Conservation (phyloP, 2,888 invertebrate species). For the Meteorus colon region DNA sequence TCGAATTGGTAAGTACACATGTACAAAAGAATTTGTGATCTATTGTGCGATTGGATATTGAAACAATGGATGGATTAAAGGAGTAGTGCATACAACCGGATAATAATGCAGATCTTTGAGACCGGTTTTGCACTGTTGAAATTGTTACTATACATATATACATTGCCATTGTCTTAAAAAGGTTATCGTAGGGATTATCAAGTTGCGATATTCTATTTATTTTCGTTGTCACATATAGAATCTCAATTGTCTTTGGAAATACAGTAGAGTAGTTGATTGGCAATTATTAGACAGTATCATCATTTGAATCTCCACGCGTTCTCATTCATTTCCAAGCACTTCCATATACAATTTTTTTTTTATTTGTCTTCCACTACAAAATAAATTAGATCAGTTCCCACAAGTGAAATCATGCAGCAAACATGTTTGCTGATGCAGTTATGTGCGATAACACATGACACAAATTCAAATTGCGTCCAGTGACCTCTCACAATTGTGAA, state of each 20-base stretch:
- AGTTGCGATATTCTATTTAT: constrained; percentile 9
- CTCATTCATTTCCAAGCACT: neutral
- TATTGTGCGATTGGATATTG: constrained; percentile 16
- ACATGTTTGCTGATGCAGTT: neutral
- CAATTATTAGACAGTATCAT: constrained; percentile 1
- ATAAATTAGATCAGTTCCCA: neutral
- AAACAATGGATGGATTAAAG: constrained; percentile 33
- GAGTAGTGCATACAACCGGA: constrained; percentile 29
- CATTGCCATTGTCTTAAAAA: constrained; percentile 26
- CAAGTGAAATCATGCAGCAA: neutral
- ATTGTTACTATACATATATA: neutral
- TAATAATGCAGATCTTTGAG: constrained; percentile 40
- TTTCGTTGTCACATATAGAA: neutral
- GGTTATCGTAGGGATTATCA: constrained; percentile 31
- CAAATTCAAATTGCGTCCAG: constrained; percentile 11
- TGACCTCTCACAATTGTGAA: neutral
- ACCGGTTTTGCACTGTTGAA: constrained; percentile 36
- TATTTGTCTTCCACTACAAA: neutral
- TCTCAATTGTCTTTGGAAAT: neutral
- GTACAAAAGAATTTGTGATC: constrained; percentile 22
- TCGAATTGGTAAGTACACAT: constrained; percentile 53
- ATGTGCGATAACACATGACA: constrained; percentile 7
- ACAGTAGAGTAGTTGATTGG: neutral
- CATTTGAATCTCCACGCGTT: neutral
- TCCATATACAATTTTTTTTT: no score